Base-by-base conservation (phyloP, 2,113 vertebrate species). In the Collichthys lucidus region DNA sequence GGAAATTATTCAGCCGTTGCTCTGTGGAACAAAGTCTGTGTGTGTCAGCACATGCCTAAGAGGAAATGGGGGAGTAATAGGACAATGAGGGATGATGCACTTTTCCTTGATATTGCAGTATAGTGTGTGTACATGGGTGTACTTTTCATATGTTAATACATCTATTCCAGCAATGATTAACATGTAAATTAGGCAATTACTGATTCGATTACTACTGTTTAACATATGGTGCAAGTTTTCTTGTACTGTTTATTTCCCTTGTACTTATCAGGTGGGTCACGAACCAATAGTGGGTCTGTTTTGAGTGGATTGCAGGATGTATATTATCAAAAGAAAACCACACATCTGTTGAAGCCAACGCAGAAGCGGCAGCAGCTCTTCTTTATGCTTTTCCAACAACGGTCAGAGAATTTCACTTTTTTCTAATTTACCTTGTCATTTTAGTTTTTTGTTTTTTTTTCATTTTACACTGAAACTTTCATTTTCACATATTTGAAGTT, bases 1-100 rank as follows among this genome's bases (percentile, higher is more conserved):
- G 85, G 86, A 93, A 92, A 93, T 92, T 90, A 93, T 93, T 92
- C 90, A 87, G 89, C 86, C 67, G 42, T 35, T 79, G 87, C 90
- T 88, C 73, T 14, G 87, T 87, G 86, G 86, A 92, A 90, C 88
- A 75, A 82, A 90, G 90, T 91, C 73, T 89, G 83, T 84, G 79
- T 83, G 91, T 91, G 91, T 93, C 90, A 93, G 87, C 87, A 90
- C 81, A 91, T 88, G 90, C 92, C 93, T 88, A 20, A 44, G 75
- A 93, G 93, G 80, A 89, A 91, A 82, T 53, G 5, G 71, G 76
- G 76, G 90, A 91, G 88, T 92, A 92, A 93, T 89, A 78, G 86
- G 86, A 91, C 90, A 91, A 84, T 87, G 86, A 91, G 62, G 67
- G 69, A 91, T 92, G 93, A 92, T 90, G 92, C 89, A 90, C 84